A percentile compares a stretch with the other conserved stretches of the same genome.
These are phyloP conservation scores for Anarhynchus alexandrinus DNA, from an alignment of 2,113 vertebrate genomes.

Conservation along the genomic window DNA sequence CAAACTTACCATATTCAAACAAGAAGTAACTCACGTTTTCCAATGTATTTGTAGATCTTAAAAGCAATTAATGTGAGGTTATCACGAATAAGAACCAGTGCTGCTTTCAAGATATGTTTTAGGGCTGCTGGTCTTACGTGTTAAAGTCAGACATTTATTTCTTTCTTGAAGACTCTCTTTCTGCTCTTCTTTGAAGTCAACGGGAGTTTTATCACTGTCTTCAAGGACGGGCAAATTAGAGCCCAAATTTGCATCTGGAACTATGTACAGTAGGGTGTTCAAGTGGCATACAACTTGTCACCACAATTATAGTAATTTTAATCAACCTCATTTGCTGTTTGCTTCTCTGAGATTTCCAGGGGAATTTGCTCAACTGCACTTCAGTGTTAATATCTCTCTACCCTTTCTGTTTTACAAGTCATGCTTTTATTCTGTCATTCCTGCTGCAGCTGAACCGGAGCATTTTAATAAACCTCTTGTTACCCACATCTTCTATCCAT, in stretches of 20 bases:
- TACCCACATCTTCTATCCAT: conserved; percentile 36
- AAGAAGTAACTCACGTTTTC: neutral
- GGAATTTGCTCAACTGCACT: conserved; percentile 1
- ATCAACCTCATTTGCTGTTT: conserved; percentile 32
- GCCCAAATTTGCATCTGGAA: conserved; percentile 23
- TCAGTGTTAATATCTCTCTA: conserved; percentile 9
- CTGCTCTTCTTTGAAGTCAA: conserved; percentile 8
- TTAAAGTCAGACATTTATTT: neutral
- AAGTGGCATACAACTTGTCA: conserved; percentile 22
- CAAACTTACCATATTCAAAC: neutral
- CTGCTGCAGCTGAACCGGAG: neutral
- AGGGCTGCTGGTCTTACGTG: neutral
- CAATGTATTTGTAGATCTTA: neutral
- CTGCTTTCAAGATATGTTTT: neutral
- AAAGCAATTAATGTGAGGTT: neutral
- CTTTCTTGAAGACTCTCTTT: neutral
- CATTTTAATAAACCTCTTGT: conserved; percentile 42
- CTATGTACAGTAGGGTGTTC: neutral
- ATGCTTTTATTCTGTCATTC: neutral
- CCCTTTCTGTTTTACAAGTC: conserved; percentile 13
- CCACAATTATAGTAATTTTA: conserved; percentile 53
- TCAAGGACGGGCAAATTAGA: conserved; percentile 38
- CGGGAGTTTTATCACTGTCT: neutral
- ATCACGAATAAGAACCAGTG: neutral
- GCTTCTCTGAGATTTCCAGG: conserved; percentile 9